phyloP scores from a whole-genome alignment of 2,888 invertebrate species.

The Fissipunctia ypsillon region DNA sequence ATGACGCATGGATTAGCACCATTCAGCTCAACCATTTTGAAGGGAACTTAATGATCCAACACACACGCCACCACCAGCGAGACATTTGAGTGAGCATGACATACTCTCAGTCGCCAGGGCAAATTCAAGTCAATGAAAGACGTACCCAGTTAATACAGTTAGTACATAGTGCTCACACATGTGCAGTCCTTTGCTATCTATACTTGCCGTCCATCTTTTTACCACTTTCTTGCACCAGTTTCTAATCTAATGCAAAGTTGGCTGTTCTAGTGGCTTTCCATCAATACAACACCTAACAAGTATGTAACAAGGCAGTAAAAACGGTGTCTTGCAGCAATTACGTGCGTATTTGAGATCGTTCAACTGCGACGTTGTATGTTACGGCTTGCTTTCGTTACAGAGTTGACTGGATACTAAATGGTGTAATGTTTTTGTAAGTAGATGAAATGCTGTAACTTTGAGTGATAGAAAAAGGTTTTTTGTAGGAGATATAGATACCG shows the following conservation, averaged over 20 bases:
- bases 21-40: too few relatives aligned
- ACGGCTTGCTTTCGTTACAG: constrained; percentile 64
- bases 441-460: constrained; percentile 32
- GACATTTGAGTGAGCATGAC: too few relatives aligned
- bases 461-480: background rate
- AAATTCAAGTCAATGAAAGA: too few relatives aligned
- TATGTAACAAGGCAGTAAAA: constrained; percentile 68
- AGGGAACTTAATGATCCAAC: too few relatives aligned
- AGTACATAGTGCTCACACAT: too few relatives aligned
- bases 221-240: constrained; percentile 29
- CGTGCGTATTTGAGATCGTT: constrained; percentile 68
- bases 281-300: constrained; percentile 64
- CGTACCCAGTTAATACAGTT: too few relatives aligned
- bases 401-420: constrained; percentile 55
- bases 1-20: too few relatives aligned
- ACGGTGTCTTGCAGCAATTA: constrained; percentile 67
- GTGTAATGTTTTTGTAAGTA: constrained; percentile 51
- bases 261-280: constrained; percentile 52
- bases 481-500: background rate
- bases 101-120: too few relatives aligned
- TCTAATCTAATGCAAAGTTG: constrained; percentile 37
- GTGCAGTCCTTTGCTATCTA: too few relatives aligned
- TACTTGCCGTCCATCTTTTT: constrained; percentile 9
- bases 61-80: too few relatives aligned
- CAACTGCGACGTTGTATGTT: constrained; percentile 66